Percentiles rank a stretch among this genome's conserved stretches.
Conservation (phyloP, 1,140 invertebrate genomes). For the Drosophila truncata region DNA sequence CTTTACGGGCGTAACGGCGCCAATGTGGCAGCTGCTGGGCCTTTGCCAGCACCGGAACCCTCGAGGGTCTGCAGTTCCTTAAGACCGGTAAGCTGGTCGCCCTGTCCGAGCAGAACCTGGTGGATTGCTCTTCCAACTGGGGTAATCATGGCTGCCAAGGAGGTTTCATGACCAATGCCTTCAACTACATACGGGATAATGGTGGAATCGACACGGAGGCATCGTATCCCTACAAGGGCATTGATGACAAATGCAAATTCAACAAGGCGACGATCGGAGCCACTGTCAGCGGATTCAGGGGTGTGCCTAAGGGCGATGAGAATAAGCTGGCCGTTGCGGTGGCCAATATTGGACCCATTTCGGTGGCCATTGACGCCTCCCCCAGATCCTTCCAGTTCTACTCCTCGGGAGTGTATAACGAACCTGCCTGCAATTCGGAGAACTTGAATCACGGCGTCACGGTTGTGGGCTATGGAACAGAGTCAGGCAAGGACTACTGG, state of each 20-base stretch:
- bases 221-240: constrained; percentile 5
- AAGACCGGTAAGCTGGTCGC: constrained; percentile 9
- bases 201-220: constrained; percentile 9
- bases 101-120: constrained; percentile 14
- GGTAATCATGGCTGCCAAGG: constrained; percentile 3
- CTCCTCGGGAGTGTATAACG: not conserved
- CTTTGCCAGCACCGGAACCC: constrained; percentile 9
- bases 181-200: not conserved
- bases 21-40: constrained; percentile 12
- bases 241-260: not conserved
- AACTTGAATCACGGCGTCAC: constrained; percentile 3
- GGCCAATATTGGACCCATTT: not conserved
- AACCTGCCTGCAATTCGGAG: not conserved
- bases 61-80: constrained; percentile 5
- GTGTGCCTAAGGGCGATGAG: constrained; percentile 5
- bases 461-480: constrained; percentile 5
- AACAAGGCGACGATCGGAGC: constrained; percentile 1
- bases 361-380: not conserved
- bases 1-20: too few species aligned
- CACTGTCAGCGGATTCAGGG: not conserved
- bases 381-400: not conserved
- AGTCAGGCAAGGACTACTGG: constrained; percentile 13
- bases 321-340: constrained; percentile 15
- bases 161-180: not conserved
- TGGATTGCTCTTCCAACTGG: constrained; percentile 6